A percentile compares a stretch with the other conserved stretches of the same genome.
Conservation (phyloP, 2,797 vertebrate genomes). For the Sorex maritimensis region DNA sequence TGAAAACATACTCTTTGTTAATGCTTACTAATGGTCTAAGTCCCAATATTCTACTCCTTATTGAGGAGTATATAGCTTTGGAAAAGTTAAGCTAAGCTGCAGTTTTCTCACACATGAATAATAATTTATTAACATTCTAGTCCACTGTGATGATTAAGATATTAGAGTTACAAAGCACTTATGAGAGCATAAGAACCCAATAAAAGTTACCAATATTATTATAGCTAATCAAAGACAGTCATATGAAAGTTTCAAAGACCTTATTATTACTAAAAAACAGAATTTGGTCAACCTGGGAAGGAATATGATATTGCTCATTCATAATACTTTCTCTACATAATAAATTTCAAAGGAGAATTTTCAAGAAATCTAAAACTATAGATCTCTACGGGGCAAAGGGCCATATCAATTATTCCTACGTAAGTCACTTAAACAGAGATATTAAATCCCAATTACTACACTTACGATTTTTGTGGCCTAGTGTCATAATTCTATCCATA, state of each 20-base stretch:
- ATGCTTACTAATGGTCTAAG: background rate
- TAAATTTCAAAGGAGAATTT: slow-evolving; percentile 32
- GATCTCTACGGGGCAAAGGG: slow-evolving; percentile 10
- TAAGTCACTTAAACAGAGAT: background rate
- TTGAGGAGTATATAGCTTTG: background rate
- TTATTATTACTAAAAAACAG: slow-evolving; percentile 37
- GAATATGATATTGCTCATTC: background rate
- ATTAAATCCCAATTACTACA: slow-evolving; percentile 63
- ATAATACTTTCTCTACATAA: background rate
- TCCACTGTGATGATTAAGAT: background rate
- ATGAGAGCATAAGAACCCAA: background rate
- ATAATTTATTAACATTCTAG: background rate
- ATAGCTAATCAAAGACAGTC: slow-evolving; percentile 14
- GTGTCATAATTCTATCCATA: slow-evolving; percentile 99
- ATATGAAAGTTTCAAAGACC: background rate
- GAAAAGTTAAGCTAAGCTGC: slow-evolving; percentile 16
- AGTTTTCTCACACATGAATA: slow-evolving; percentile 7
- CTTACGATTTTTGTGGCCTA: slow-evolving; percentile 99
- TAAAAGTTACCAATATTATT: slow-evolving; percentile 21
- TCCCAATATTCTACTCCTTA: background rate
- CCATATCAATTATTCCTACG: background rate
- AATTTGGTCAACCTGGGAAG: slow-evolving; percentile 38
- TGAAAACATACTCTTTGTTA: background rate
- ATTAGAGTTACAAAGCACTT: slow-evolving; percentile 25
- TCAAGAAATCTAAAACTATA: slow-evolving; percentile 28